Evolutionary conservation across 2,888 invertebrate species (phyloP).

Genomic region (Archips crataeganus): DNA sequence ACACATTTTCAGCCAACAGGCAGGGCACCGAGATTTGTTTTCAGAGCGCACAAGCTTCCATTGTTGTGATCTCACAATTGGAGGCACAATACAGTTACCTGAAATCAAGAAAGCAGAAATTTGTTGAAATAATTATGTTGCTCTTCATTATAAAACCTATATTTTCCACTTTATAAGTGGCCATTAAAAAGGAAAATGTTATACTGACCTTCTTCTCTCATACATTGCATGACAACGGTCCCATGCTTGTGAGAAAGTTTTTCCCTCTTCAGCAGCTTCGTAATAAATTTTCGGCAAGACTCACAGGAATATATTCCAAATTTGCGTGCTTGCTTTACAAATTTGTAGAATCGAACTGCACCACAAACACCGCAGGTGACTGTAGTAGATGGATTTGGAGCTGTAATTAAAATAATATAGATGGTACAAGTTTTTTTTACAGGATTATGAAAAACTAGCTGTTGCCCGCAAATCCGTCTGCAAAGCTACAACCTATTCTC

Average conservation of each 20-base stretch:
- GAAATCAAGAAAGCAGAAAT: slow-evolving; percentile 46
- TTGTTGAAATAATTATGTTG: not conserved
- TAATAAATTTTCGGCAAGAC: slow-evolving; percentile 94
- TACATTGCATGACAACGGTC: slow-evolving; percentile 87
- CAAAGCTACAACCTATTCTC: too few relatives aligned
- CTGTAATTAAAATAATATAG: slow-evolving; percentile 61
- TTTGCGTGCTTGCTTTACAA: slow-evolving; percentile 92
- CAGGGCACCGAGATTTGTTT: slow-evolving; percentile 91
- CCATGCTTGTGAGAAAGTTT: slow-evolving; percentile 85
- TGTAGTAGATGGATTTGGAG: slow-evolving; percentile 86
- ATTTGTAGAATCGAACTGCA: slow-evolving; percentile 90
- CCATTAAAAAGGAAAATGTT: not conserved
- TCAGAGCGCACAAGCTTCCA: slow-evolving; percentile 89
- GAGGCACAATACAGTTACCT: slow-evolving; percentile 90
- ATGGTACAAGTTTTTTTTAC: not conserved
- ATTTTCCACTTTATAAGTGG: not conserved
- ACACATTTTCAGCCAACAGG: slow-evolving; percentile 95
- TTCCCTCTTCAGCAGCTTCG: slow-evolving; percentile 91
- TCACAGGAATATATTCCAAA: slow-evolving; percentile 95
- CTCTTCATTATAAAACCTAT: not conserved
- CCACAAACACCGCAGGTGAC: slow-evolving; percentile 93
- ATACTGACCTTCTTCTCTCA: slow-evolving; percentile 87
- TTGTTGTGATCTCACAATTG: slow-evolving; percentile 89
- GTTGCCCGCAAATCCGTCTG: too few relatives aligned
- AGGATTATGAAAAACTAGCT: not conserved